These are phyloP conservation scores for Suricata suricatta DNA, from an alignment of 2,113 vertebrate species.

Conservation along the genomic window DNA sequence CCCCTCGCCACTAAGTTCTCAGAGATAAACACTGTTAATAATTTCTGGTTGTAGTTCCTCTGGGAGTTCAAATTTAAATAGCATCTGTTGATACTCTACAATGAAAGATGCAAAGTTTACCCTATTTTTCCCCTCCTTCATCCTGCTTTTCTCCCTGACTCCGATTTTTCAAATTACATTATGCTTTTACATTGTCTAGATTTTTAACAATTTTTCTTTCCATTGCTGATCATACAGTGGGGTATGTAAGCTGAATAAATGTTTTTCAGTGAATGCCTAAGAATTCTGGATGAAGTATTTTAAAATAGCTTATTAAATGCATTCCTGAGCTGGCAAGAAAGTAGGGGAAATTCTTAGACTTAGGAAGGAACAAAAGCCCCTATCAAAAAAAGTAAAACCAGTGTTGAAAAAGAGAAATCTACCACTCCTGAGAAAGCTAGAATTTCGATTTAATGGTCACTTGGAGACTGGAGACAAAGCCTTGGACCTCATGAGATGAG, in stretches of 20 bases:
- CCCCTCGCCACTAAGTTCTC: not conserved
- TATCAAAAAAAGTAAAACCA: not conserved
- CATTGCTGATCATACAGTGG: not conserved
- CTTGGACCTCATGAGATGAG: not conserved
- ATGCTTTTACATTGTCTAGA: not conserved
- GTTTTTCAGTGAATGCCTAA: not conserved
- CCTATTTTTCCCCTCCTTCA: not conserved
- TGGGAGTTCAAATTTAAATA: not conserved
- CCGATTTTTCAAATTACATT: constrained; percentile 9
- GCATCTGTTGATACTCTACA: not conserved
- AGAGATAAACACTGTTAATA: not conserved
- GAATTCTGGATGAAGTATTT: constrained; percentile 8
- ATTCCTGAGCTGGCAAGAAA: not conserved
- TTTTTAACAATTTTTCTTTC: not conserved
- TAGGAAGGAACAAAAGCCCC: not conserved
- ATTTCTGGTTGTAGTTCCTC: not conserved
- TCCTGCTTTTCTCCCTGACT: not conserved
- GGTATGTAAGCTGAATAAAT: not conserved
- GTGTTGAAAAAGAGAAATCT: not conserved
- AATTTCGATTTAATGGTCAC: not conserved
- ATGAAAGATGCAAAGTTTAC: not conserved
- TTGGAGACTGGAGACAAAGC: not conserved
- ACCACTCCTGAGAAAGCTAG: not conserved
- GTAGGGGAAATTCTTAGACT: not conserved
- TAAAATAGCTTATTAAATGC: constrained; percentile 20